Conservation (phyloP, 2,888 invertebrate species). For the Carcina quercana region DNA sequence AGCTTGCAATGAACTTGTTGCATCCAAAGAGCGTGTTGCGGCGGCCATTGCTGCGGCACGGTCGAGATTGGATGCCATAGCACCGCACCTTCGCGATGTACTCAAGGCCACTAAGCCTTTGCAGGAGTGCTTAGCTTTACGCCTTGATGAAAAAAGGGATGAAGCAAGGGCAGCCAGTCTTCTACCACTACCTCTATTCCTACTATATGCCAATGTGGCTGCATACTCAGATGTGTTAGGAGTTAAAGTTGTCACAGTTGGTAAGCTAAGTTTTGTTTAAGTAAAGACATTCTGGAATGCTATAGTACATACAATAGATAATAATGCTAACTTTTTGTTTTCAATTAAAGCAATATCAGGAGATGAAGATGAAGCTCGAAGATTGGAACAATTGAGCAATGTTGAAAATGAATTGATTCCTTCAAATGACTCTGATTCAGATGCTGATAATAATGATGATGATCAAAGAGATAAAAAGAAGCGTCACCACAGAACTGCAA, state of each 20-base stretch:
- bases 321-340: constrained; percentile 21
- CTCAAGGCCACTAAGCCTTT: constrained; percentile 88
- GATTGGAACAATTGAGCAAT: constrained; percentile 70
- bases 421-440: constrained; percentile 80
- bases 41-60: constrained; percentile 84
- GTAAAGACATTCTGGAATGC: neutral
- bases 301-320: neutral
- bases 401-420: constrained; percentile 69
- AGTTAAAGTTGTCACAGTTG: constrained; percentile 52
- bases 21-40: constrained; percentile 84
- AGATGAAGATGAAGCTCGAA: constrained; percentile 80
- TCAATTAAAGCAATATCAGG: constrained; percentile 72
- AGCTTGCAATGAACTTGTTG: constrained; percentile 82
- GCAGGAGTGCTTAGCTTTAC: constrained; percentile 89
- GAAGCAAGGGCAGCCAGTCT: constrained; percentile 84
- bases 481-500: constrained; percentile 76
- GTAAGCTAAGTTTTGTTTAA: constrained; percentile 38
- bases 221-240: constrained; percentile 88
- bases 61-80: constrained; percentile 85
- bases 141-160: constrained; percentile 84
- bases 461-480: constrained; percentile 75
- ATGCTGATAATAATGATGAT: constrained; percentile 76
- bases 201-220: constrained; percentile 88
- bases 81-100: constrained; percentile 80
- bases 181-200: constrained; percentile 87